These are phyloP conservation scores for Drosophila lowei DNA, from an alignment of 1,140 invertebrate genomes.

Conservation along the genomic window DNA sequence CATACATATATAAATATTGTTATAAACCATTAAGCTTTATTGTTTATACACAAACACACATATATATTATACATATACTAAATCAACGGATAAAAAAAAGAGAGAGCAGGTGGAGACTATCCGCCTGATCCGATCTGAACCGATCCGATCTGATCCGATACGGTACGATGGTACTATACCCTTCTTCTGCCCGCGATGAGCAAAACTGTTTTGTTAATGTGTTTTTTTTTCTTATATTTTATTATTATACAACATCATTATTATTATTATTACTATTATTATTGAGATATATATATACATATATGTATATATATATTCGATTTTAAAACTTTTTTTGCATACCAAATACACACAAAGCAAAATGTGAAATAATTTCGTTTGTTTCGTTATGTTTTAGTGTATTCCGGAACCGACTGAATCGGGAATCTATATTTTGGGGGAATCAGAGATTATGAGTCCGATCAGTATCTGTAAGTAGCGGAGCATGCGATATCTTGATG, in stretches of 20 bases:
- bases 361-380: constrained; percentile 67
- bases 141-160: too few relatives aligned
- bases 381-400: constrained; percentile 8
- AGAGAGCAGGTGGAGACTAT: constrained; percentile 12
- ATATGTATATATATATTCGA: constrained; percentile 46
- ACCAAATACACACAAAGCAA: constrained; percentile 74
- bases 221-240: constrained; percentile 60
- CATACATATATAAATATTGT: constrained; percentile 46
- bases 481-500: too few relatives aligned
- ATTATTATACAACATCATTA: constrained; percentile 48
- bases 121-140: neutral
- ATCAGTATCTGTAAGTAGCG: too few relatives aligned
- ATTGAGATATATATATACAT: constrained; percentile 31
- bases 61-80: constrained; percentile 14
- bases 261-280: constrained; percentile 51
- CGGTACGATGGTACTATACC: constrained; percentile 1
- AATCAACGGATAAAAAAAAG: neutral
- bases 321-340: constrained; percentile 72
- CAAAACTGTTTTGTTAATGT: constrained; percentile 69
- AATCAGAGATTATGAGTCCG: too few relatives aligned
- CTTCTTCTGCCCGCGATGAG: constrained; percentile 20
- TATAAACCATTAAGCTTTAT: constrained; percentile 49
- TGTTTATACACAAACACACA: constrained; percentile 15
- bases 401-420: too few relatives aligned
- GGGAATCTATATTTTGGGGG: neutral